Conservation (phyloP, 2,797 vertebrate species). For the Spinibarbus caldwelli region DNA sequence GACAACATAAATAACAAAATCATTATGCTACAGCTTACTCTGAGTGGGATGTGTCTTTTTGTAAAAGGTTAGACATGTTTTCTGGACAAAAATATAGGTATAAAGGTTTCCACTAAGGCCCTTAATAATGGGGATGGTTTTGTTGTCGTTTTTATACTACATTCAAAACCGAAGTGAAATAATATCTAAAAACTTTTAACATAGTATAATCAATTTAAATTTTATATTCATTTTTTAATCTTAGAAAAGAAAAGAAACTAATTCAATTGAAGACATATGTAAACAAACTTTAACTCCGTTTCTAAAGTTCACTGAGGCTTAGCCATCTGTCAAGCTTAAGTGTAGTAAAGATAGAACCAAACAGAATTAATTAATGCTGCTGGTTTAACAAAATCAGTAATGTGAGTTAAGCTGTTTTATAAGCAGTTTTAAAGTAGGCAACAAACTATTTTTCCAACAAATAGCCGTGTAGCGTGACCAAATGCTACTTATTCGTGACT, state of each 20-base stretch:
- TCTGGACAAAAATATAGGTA: neutral
- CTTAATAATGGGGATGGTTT: neutral
- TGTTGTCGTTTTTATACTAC: neutral
- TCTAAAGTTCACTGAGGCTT: neutral
- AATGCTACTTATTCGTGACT: neutral
- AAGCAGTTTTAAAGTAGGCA: neutral
- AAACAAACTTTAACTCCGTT: neutral
- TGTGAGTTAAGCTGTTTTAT: neutral
- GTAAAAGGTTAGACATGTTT: constrained; percentile 7
- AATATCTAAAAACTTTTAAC: neutral
- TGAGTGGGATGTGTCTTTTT: constrained; percentile 6
- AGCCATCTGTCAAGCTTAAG: neutral
- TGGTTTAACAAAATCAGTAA: neutral
- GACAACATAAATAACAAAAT: constrained; percentile 33
- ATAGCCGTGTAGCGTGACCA: neutral
- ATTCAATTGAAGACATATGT: neutral
- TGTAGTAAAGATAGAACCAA: neutral
- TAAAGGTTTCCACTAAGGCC: neutral
- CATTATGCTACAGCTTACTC: constrained; percentile 23
- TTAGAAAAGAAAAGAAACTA: neutral
- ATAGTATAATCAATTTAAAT: neutral
- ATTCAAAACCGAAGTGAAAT: neutral
- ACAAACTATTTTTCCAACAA: neutral
- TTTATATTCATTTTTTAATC: neutral
- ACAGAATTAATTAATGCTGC: neutral